Evolutionary conservation across 2,113 vertebrate genomes (phyloP), one percentile per base, ranked within the genome.

Genomic region (Meleagris gallopavo): DNA sequence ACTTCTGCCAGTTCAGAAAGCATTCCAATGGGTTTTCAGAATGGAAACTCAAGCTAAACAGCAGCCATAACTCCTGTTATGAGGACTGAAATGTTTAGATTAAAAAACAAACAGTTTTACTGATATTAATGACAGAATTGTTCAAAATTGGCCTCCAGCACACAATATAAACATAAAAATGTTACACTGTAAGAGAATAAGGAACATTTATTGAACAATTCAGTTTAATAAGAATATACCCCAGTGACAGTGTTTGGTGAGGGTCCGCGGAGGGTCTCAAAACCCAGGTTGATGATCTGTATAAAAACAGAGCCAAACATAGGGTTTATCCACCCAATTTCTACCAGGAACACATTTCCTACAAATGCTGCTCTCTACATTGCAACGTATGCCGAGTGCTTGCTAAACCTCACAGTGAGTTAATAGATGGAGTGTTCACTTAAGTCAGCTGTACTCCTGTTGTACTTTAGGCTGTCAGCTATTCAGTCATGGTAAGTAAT

Each of bases 401-500:
- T 94, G 83, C 79, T 86, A 85, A 83, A 48, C 22, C n/a, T 78
- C 48, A 64, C 16, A 55, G 65, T 0, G 1, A 87, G 62, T 85
- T 95, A 75, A 95, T 74, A 62, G 24, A 86, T 14, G 58, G 14
- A 9, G 9, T 61, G 57, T 89, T 86, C 86, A 74, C 70, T 87
- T 61, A 81, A 84, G 50, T 77, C 69, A 54, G 0, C 55, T 92
- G 73, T 89, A 71, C 67, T 76, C 50, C 38, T 86, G 18, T 57
- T 55, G 78, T 46, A 52, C 67, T 90, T 24, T 21, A 29, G 62
- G 54, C 86, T 52, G 83, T 55, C 65, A n/a, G 73, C 89, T 82
- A 81, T 89, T 86, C 78, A 92, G 96, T 93, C 65, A 72, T 46
- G 78, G 79, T 10, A 15, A 94, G 96, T 97, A 85, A 97, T 87